These are phyloP conservation scores for Thaumetopoea pityocampa DNA, from an alignment of 1,140 invertebrate species.

Conservation along the genomic window DNA sequence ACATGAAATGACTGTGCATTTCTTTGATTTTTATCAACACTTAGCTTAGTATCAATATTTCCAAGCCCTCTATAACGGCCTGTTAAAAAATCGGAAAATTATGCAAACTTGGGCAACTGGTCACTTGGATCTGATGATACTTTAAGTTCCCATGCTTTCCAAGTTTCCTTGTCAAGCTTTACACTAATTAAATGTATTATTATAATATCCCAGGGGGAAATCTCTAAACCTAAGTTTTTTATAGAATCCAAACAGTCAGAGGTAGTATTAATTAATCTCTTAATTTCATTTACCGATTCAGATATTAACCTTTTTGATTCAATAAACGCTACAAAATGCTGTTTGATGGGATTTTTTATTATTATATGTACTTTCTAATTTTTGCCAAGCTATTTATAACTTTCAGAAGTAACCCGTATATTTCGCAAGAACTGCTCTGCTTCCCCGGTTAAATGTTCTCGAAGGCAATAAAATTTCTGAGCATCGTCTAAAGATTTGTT, in stretches of 20 bases:
- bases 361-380: not conserved
- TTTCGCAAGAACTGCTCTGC: constrained; percentile 2
- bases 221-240: not conserved
- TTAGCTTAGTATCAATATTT: too few species aligned
- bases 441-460: not conserved
- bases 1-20: too few species aligned
- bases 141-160: too few species aligned
- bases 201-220: not conserved
- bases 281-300: not conserved
- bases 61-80: too few species aligned
- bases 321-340: not conserved
- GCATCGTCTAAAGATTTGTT: constrained; percentile 1
- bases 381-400: not conserved
- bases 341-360: not conserved
- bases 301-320: not conserved
- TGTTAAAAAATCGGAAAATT: too few species aligned
- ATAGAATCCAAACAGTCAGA: not conserved
- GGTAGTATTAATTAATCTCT: not conserved
- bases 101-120: too few species aligned
- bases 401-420: too few species aligned
- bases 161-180: too few species aligned
- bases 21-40: too few species aligned
- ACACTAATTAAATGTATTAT: too few species aligned
- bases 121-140: too few species aligned
- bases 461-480: constrained; percentile 3